Percentiles rank a stretch among this genome's conserved stretches.
Evolutionary conservation across 2,113 vertebrate genomes (phyloP).

Genomic region (Lontra canadensis): DNA sequence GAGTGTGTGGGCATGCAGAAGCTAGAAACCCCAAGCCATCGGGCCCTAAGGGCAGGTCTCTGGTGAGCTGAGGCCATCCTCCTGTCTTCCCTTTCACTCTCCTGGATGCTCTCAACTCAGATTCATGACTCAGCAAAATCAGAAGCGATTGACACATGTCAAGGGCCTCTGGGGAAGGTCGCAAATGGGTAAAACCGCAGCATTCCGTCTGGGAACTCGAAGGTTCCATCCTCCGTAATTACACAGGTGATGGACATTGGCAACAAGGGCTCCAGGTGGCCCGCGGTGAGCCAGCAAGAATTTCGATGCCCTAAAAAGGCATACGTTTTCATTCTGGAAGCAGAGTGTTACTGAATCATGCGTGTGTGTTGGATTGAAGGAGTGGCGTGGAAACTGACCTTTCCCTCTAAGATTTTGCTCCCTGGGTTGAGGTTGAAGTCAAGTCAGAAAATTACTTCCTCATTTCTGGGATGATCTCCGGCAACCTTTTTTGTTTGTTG

Average conservation of each 20-base stretch:
- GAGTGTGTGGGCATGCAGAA: accelerated
- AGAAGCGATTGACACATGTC: not conserved
- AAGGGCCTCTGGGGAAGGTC: not conserved
- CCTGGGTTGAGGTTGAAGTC: not conserved
- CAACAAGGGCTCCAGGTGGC: not conserved
- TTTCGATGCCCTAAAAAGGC: not conserved
- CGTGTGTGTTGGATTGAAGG: not conserved
- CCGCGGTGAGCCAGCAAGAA: not conserved
- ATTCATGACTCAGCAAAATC: not conserved
- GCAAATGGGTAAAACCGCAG: not conserved
- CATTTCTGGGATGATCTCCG: not conserved
- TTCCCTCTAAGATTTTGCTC: slow-evolving; percentile 4
- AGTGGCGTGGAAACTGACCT: not conserved
- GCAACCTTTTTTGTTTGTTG: not conserved
- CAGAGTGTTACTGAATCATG: not conserved
- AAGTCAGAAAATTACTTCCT: not conserved
- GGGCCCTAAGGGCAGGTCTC: not conserved
- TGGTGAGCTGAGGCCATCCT: not conserved
- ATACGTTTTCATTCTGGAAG: not conserved
- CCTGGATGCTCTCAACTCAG: not conserved
- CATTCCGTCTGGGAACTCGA: not conserved
- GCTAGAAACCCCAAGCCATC: accelerated
- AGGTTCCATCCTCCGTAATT: not conserved
- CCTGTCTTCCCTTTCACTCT: not conserved
- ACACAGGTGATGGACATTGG: not conserved